Base-by-base conservation (phyloP, 2,888 invertebrate species). In the Molanna angustata region DNA sequence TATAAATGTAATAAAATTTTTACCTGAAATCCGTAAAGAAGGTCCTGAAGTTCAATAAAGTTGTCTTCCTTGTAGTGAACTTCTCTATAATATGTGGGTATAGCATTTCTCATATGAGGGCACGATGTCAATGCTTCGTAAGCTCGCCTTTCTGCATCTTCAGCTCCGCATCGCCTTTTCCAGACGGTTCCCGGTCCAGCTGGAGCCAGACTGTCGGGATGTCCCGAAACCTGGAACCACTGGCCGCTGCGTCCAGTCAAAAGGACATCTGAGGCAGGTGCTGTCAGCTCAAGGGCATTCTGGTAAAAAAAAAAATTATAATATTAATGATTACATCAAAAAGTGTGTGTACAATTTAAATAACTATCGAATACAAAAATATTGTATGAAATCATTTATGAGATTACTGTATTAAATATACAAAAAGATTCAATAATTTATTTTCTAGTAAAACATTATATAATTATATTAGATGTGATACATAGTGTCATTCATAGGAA, bases 21-120 rank as follows among this genome's bases (percentile, higher is more conserved):
- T 62, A 70, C 70, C 63, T 80, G 79, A 72, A 96, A 97, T 52
- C 91, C 90, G 64, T 91, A 88, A 18, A 96, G 75, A 16, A 98
- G 79, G 71, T 98, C 95, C 74, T 97, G 94, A 58, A 98, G 83
- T 72, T 97, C 96, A 65, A 98, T 94, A 72, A 94, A 98, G 60
- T 82, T 81, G 64, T 90, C 88, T 31, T 85, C 86, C 53, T 80
- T 80, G 68, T 88, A 87, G 61, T 88, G 85, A 39, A 88, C 85
- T 67, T 93, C 87, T 41, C 93, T 81, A 70, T 88, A 90, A 72
- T 90, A 94, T 62, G 82, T 83, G 4, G 95, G 94, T 52, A 93
- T 86, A 62, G 90, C 84, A 60, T 84, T 79, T 61, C 80, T 74
- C 67, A 88, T 80, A 45, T 81, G 77, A 1, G 84, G 79, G 67